Base-by-base conservation (phyloP, 1,140 invertebrate species). In the Eumeta japonica region DNA sequence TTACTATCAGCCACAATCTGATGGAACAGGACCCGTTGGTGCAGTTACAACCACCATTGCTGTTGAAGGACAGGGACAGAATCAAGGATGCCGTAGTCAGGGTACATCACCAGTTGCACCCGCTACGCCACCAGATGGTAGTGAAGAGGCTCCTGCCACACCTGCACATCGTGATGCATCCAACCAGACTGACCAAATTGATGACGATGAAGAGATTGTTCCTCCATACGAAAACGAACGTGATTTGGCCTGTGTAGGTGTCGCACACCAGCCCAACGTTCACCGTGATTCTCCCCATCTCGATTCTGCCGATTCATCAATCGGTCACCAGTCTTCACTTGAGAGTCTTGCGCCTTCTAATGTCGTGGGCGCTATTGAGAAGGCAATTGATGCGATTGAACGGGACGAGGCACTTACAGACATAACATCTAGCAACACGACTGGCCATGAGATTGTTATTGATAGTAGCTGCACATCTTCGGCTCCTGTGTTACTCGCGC, bases 151-250 rank as follows among this genome's bases (percentile, higher is more conserved):
- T 4, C 47, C 56, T n/a, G 63, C 73, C 35, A 41, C 56, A 5
- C 79, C 79, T 5, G 78, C 79, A 11, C 86, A 88, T 30, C 86
- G 83, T 62, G 87, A 90, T 49, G 87, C 87, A 0, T 88, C 86
- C 11, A 89, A 89, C 55, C 88, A 90, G 67, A 89, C 87, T 0
- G 87, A 89, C 43, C 81, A 75, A 32, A 76, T 77, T 16, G 79
- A 80, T 43, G 79, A 81, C 11, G 73, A 76, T 29, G 63, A 71
- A 15, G 60, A 62, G 1, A 62, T 62, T 30, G 61, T 78, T 48
- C 58, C 70, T 9, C 59, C 61, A 2, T 65, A 71, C 59, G 80
- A 73, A 63, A 79, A 71, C 62, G 75, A 71, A 62, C 77, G 62
- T 30, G 66, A 79, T 34, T 53, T 76, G 2, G 70, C 70, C 2